Evolutionary conservation across 2,797 vertebrate genomes (phyloP).

Genomic region (Poeciliopsis infans): DNA sequence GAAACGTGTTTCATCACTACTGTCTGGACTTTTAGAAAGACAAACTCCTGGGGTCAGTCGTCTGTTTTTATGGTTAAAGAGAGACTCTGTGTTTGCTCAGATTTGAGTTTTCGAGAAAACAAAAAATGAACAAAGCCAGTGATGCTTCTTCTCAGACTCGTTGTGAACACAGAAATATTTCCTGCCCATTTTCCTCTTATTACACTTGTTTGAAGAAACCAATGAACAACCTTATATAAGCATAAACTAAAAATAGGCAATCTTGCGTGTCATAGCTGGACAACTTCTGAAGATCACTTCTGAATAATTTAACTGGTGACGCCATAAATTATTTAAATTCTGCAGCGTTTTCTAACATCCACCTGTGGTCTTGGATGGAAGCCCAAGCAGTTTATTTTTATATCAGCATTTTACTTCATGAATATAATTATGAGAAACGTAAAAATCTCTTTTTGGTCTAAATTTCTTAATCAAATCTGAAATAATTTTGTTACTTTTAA

Average conservation of each 20-base stretch:
- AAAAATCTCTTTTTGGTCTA: neutral
- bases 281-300: slow-evolving; percentile 12
- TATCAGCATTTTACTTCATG: neutral
- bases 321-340: slow-evolving; percentile 42
- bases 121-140: neutral
- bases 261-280: neutral
- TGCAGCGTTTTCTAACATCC: slow-evolving; percentile 40
- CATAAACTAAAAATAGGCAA: neutral
- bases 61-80: neutral
- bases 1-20: slow-evolving; percentile 19
- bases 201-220: neutral
- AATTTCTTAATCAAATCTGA: neutral
- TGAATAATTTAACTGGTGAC: slow-evolving; percentile 62
- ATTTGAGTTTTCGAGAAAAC: neutral
- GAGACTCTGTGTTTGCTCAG: neutral
- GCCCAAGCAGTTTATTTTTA: neutral
- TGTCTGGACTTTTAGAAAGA: neutral
- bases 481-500: neutral
- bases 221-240: neutral
- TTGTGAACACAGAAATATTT: neutral
- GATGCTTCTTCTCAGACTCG: neutral
- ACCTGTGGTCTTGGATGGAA: neutral
- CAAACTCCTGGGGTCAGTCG: neutral
- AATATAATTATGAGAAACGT: neutral
- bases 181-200: neutral